Conservation (phyloP, 2,113 vertebrate genomes). For the Heloderma charlesbogerti region DNA sequence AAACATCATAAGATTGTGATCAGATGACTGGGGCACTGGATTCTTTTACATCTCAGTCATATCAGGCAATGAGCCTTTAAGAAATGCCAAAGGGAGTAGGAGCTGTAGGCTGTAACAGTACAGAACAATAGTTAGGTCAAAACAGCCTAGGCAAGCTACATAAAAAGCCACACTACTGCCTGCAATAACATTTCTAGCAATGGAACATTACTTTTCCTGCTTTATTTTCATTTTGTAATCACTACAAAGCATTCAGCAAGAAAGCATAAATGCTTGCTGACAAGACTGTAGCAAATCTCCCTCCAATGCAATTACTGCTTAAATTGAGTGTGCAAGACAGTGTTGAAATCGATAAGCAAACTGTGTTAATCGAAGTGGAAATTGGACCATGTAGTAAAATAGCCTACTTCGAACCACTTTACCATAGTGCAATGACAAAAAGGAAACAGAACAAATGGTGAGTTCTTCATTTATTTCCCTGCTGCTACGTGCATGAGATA, state of each 20-base stretch:
- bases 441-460: slow-evolving; percentile 57
- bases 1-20: slow-evolving; percentile 9
- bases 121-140: background rate
- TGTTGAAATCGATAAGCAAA: slow-evolving; percentile 44
- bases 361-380: slow-evolving; percentile 65
- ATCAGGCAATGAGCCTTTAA: slow-evolving; percentile 28
- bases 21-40: background rate
- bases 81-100: slow-evolving; percentile 17
- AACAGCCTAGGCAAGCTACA: background rate
- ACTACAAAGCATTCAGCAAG: slow-evolving; percentile 13
- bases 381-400: slow-evolving; percentile 60
- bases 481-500: slow-evolving; percentile 56
- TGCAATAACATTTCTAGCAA: background rate
- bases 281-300: slow-evolving; percentile 9
- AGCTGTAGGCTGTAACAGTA: background rate
- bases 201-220: fast-evolving
- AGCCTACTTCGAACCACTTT: slow-evolving; percentile 62
- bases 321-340: background rate
- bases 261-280: background rate
- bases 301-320: slow-evolving; percentile 32
- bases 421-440: slow-evolving; percentile 55
- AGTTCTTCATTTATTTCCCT: slow-evolving; percentile 65
- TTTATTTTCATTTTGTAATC: background rate
- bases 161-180: background rate
- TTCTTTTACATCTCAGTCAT: slow-evolving; percentile 17